These are phyloP conservation scores for Brassicogethes aeneus DNA, from an alignment of 2,888 invertebrate genomes.

Conservation along the genomic window DNA sequence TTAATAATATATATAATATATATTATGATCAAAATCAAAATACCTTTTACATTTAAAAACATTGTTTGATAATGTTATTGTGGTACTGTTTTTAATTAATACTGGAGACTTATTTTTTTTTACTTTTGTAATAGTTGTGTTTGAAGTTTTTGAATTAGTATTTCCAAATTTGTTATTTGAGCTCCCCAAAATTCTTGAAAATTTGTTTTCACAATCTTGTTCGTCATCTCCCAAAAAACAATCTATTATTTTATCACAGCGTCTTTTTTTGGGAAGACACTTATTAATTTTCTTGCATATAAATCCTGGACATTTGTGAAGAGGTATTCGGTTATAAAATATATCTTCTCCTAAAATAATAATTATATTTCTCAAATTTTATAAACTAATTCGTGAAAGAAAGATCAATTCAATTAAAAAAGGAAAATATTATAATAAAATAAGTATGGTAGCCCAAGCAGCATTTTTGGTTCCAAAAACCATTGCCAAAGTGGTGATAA, in stretches of 20 bases:
- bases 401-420: too few species aligned
- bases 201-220: constrained; percentile 48
- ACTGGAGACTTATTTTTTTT: constrained; percentile 1
- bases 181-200: too few species aligned
- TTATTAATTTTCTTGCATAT: constrained; percentile 55
- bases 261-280: constrained; percentile 56
- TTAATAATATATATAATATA: too few species aligned
- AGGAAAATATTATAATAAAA: too few species aligned
- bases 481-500: too few species aligned
- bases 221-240: constrained; percentile 79
- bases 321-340: constrained; percentile 45
- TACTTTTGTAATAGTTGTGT: not conserved
- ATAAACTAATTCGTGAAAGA: too few species aligned
- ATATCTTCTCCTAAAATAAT: constrained; percentile 41
- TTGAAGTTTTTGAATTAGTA: not conserved
- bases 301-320: constrained; percentile 63
- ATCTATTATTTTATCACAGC: constrained; percentile 66
- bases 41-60: too few species aligned
- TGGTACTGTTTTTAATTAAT: not conserved
- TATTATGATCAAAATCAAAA: too few species aligned
- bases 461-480: too few species aligned
- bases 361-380: not conserved
- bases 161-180: not conserved
- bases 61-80: too few species aligned
- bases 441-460: too few species aligned